Conservation (phyloP, 2,113 vertebrate genomes). For the Diphyllodes magnificus region DNA sequence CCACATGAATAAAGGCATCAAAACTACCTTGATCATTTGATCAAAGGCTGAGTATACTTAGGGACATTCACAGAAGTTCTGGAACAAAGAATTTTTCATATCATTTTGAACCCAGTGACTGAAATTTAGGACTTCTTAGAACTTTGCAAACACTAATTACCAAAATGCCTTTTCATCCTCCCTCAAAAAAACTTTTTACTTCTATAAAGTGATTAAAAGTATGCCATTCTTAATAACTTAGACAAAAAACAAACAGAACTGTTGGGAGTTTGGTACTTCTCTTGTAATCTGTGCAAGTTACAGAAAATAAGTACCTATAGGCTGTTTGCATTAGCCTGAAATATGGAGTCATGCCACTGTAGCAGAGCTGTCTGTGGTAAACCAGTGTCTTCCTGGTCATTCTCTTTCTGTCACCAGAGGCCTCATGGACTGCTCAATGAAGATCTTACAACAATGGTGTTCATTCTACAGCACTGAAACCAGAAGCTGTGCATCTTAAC, state of each 20-base stretch:
- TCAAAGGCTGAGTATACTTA: background rate
- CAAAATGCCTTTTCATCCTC: background rate
- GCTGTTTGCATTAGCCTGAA: background rate
- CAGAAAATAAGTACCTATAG: background rate
- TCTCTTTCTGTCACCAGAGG: background rate
- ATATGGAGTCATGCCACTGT: background rate
- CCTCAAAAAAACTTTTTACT: background rate
- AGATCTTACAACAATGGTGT: background rate
- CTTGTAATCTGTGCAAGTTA: background rate
- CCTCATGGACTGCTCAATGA: background rate
- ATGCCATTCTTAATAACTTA: background rate
- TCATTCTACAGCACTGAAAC: background rate
- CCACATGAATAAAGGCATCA: background rate
- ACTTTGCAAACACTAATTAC: background rate
- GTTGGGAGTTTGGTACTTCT: background rate
- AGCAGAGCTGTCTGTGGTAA: background rate
- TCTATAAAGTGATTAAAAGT: background rate
- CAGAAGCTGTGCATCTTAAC: background rate
- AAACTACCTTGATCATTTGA: background rate
- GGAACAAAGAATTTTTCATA: background rate
- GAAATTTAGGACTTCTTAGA: conserved; percentile 3
- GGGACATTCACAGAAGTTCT: background rate
- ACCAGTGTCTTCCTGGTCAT: background rate
- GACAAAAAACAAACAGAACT: background rate
- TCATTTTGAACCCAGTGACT: background rate